These are phyloP conservation scores for Myotis pilosus DNA, from an alignment of 2,797 vertebrate species.

Conservation along the genomic window DNA sequence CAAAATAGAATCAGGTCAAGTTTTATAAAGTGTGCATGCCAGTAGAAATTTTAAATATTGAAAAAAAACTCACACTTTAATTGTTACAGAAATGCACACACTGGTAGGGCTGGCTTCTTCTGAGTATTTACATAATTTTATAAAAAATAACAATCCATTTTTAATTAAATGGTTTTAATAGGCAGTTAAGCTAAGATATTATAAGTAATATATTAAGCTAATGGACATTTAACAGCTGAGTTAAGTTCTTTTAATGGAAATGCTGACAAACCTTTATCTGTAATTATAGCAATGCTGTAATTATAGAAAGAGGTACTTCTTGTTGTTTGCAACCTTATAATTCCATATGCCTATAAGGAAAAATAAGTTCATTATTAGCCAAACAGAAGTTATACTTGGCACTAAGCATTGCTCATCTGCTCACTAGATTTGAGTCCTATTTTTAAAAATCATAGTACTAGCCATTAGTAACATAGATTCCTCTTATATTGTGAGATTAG, in stretches of 20 bases:
- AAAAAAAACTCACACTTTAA: background rate
- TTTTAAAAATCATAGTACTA: constrained; percentile 14
- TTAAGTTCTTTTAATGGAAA: constrained; percentile 74
- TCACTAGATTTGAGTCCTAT: constrained; percentile 21
- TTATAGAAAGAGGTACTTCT: constrained; percentile 44
- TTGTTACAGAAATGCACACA: constrained; percentile 21
- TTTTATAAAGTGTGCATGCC: background rate
- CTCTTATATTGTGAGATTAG: background rate
- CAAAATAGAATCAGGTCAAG: background rate
- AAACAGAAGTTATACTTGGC: constrained; percentile 52
- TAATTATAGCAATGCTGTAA: constrained; percentile 68
- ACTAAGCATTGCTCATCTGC: constrained; percentile 23
- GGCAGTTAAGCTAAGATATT: constrained; percentile 69
- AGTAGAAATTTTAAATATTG: constrained; percentile 22
- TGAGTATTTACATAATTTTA: constrained; percentile 69
- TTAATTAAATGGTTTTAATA: constrained; percentile 71
- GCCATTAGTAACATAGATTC: background rate
- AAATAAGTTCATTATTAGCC: constrained; percentile 46
- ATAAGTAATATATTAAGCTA: constrained; percentile 70
- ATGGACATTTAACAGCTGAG: constrained; percentile 74
- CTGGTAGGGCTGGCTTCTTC: constrained; percentile 46
- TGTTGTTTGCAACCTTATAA: constrained; percentile 34
- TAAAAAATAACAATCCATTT: constrained; percentile 58
- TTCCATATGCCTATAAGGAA: constrained; percentile 34
- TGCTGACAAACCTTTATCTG: constrained; percentile 72